These are phyloP conservation scores for Sebastes glaucus DNA, from an alignment of 2,797 vertebrate genomes.

Conservation along the genomic window DNA sequence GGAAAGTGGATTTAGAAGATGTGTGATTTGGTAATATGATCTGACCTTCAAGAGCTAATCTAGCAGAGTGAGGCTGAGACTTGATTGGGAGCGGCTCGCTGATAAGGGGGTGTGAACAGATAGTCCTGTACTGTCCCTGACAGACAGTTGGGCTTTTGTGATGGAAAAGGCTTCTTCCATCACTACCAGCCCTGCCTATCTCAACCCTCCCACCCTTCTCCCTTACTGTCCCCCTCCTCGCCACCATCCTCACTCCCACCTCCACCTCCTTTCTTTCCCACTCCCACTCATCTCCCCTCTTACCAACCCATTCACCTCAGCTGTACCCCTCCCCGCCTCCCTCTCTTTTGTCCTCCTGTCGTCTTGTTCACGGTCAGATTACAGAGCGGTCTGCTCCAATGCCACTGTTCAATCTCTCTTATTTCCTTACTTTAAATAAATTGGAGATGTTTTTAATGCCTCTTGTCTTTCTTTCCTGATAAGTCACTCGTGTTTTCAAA, in stretches of 20 bases:
- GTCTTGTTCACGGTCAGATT: conserved; percentile 47
- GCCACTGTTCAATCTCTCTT: neutral
- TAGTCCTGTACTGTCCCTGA: conserved; percentile 39
- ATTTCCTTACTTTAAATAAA: conserved; percentile 7
- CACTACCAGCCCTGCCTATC: conserved; percentile 11
- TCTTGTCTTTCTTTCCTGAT: neutral
- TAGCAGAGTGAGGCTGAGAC: conserved; percentile 21
- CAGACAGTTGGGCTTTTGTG: conserved; percentile 70
- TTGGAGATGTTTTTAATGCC: neutral
- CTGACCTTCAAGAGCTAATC: conserved; percentile 47
- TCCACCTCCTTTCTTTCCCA: conserved; percentile 21
- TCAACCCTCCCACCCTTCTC: conserved; percentile 30
- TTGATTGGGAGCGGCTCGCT: conserved; percentile 20
- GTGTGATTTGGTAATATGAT: conserved; percentile 52
- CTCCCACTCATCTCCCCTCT: conserved; percentile 15
- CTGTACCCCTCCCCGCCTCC: neutral
- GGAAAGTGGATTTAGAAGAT: conserved; percentile 50
- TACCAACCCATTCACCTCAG: conserved; percentile 31
- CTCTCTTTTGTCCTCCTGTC: conserved; percentile 33
- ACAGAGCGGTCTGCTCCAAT: conserved; percentile 14
- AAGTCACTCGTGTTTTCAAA: neutral
- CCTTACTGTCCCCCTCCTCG: conserved; percentile 15
- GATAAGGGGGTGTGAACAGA: conserved; percentile 62
- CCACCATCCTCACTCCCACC: conserved; percentile 10
- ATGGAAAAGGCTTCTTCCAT: conserved; percentile 45